A percentile compares a stretch with the other conserved stretches of the same genome.
phyloP scores from a whole-genome alignment of 2,888 invertebrate genomes.

The Hypsopygia costalis region DNA sequence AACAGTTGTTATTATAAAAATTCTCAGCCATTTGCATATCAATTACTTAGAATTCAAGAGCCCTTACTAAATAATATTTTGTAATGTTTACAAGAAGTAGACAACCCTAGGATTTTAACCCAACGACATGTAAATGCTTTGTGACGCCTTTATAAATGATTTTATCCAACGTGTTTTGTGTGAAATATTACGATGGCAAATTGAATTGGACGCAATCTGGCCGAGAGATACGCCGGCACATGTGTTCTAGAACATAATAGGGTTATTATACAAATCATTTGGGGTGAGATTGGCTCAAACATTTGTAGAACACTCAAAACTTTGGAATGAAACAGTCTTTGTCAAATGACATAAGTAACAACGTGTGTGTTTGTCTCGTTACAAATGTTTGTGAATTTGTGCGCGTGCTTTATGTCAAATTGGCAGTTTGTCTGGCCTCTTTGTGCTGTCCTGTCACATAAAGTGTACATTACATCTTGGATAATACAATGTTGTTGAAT shows the following conservation, averaged over 20 bases:
- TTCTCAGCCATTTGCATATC: too few species aligned
- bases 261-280: slow-evolving; percentile 20
- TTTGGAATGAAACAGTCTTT: slow-evolving; percentile 4
- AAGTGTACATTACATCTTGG: slow-evolving; percentile 1
- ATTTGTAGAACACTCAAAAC: slow-evolving; percentile 18
- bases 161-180: slow-evolving; percentile 65
- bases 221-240: slow-evolving; percentile 41
- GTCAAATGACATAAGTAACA: slow-evolving; percentile 5
- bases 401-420: slow-evolving; percentile 15
- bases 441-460: not conserved
- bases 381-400: slow-evolving; percentile 29
- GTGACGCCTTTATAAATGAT: slow-evolving; percentile 75
- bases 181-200: slow-evolving; percentile 72
- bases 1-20: too few species aligned
- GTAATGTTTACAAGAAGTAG: slow-evolving; percentile 11
- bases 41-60: too few species aligned
- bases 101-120: slow-evolving; percentile 36
- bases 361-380: slow-evolving; percentile 12
- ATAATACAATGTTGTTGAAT: not conserved
- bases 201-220: slow-evolving; percentile 74
- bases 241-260: slow-evolving; percentile 39
- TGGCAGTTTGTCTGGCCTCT: slow-evolving; percentile 1
- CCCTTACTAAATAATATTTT: not conserved
- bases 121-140: slow-evolving; percentile 54
- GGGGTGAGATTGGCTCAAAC: slow-evolving; percentile 26